A percentile compares a stretch with the other conserved stretches of the same genome.
These are phyloP conservation scores for Notothenia coriiceps DNA, from an alignment of 2,113 vertebrate genomes.

Conservation along the genomic window DNA sequence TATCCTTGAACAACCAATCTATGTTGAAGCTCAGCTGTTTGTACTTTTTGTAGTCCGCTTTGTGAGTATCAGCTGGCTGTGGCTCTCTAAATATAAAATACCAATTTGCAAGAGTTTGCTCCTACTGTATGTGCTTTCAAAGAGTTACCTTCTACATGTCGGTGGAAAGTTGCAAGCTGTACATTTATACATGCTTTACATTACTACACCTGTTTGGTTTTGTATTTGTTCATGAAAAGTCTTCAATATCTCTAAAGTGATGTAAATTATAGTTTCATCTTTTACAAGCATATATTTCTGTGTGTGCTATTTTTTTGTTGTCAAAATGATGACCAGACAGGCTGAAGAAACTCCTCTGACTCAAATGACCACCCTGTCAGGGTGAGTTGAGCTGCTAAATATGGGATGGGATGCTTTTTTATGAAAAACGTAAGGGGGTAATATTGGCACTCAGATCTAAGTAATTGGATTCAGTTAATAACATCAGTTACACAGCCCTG, in stretches of 20 bases:
- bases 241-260: background rate
- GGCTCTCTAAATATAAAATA: conserved; percentile 5
- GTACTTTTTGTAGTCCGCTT: background rate
- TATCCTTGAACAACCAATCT: background rate
- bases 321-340: conserved; percentile 54
- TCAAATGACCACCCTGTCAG: conserved; percentile 63
- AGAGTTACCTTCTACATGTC: conserved; percentile 2
- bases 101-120: background rate
- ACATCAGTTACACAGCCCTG: conserved; percentile 1
- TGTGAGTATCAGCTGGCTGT: background rate
- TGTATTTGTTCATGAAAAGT: background rate
- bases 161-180: no score
- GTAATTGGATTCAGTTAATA: conserved; percentile 19
- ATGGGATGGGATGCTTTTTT: conserved; percentile 37
- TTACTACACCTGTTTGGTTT: no score
- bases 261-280: conserved; percentile 24
- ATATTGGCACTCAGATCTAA: conserved; percentile 9
- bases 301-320: background rate
- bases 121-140: no score
- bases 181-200: no score
- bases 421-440: conserved; percentile 37
- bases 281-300: conserved; percentile 15
- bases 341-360: conserved; percentile 30
- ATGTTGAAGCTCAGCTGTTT: background rate
- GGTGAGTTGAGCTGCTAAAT: conserved; percentile 42